Evolutionary conservation across 2,113 vertebrate species (phyloP).

Genomic region (Monopterus albus): DNA sequence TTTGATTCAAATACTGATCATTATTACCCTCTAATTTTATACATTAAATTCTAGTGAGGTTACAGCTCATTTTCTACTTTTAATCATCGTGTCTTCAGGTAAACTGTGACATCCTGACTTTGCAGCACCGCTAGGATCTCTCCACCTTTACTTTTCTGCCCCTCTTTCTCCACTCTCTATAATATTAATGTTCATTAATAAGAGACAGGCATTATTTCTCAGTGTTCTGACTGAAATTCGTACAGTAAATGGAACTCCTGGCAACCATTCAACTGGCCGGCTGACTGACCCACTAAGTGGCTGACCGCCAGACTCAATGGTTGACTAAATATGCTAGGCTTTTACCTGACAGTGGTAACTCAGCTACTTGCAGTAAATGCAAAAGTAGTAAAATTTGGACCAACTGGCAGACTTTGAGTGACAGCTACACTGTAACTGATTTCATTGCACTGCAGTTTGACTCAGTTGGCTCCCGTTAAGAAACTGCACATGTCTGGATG

Average conservation of each 20-base stretch:
- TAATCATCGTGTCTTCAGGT: slow-evolving; percentile 25
- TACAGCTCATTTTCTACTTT: slow-evolving; percentile 21
- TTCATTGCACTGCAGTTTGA: not conserved
- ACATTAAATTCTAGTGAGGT: slow-evolving; percentile 19
- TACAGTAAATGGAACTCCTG: slow-evolving; percentile 61
- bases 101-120: slow-evolving; percentile 21
- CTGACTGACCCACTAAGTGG: slow-evolving; percentile 52
- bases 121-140: slow-evolving; percentile 13
- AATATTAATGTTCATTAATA: slow-evolving; percentile 49
- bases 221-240: slow-evolving; percentile 43
- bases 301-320: slow-evolving; percentile 28
- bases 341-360: slow-evolving; percentile 41
- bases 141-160: not conserved
- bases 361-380: slow-evolving; percentile 32
- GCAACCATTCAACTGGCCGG: slow-evolving; percentile 50
- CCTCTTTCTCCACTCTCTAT: slow-evolving; percentile 10
- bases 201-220: slow-evolving; percentile 40
- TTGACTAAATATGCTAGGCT: slow-evolving; percentile 34
- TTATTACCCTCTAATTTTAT: too few relatives aligned
- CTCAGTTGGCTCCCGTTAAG: not conserved
- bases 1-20: not conserved
- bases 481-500: not conserved
- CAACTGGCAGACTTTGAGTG: slow-evolving; percentile 25
- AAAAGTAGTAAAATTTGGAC: slow-evolving; percentile 14
- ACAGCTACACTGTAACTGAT: not conserved